A percentile compares a stretch with the other conserved stretches of the same genome.
Evolutionary conservation across 2,797 vertebrate species (phyloP).

Genomic region (Alouatta caraya): DNA sequence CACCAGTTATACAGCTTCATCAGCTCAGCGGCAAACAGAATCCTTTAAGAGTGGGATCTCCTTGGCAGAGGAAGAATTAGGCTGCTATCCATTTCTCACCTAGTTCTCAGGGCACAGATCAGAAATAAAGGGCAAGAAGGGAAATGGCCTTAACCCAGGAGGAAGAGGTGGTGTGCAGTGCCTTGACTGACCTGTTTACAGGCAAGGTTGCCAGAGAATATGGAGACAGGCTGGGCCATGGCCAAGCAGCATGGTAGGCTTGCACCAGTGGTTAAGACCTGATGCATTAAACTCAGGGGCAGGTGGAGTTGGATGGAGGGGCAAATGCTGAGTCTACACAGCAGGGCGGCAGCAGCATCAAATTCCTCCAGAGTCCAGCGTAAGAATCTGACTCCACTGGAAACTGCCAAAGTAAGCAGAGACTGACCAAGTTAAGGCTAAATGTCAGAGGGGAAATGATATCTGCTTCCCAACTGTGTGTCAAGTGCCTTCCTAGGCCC

Average conservation of each 20-base stretch:
- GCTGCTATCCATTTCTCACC: neutral
- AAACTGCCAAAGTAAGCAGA: neutral
- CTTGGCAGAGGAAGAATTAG: neutral
- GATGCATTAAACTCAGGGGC: neutral
- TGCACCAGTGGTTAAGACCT: neutral
- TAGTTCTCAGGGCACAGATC: neutral
- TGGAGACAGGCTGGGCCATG: neutral
- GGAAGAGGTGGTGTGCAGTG: rapidly evolving
- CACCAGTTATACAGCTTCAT: neutral
- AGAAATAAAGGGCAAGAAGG: neutral
- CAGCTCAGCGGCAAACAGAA: neutral
- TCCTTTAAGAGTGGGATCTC: neutral
- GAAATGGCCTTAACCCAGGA: neutral
- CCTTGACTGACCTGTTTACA: neutral
- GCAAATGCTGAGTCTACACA: neutral
- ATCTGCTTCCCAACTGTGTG: neutral
- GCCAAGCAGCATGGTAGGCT: rapidly evolving
- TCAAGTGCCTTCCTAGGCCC: neutral
- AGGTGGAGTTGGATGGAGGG: rapidly evolving
- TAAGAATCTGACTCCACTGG: neutral
- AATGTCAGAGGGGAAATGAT: neutral
- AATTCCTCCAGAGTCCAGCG: neutral
- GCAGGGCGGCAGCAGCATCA: rapidly evolving
- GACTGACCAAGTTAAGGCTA: neutral
- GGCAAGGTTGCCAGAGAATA: neutral